Percentiles rank a stretch among this genome's conserved stretches.
phyloP scores from a whole-genome alignment of 2,888 invertebrate genomes.

The Hyposoter didymator region DNA sequence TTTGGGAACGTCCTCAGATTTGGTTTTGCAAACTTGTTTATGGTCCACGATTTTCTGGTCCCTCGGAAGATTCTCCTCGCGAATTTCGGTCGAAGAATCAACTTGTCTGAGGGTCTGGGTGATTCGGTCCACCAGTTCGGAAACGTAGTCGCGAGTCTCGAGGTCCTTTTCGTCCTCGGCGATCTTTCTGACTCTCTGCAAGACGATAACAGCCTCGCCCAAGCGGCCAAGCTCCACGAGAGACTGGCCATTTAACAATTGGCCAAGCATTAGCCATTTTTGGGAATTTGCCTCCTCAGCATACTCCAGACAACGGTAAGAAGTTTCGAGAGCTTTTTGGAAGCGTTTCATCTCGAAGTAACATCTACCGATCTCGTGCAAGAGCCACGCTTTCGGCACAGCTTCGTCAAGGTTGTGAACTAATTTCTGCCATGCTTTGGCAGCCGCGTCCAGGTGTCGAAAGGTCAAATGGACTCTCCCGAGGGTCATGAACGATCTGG shows the following conservation, averaged over 20 bases:
- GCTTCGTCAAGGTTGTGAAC: constrained; percentile 65
- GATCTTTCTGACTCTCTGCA: constrained; percentile 71
- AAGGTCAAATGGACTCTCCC: constrained; percentile 79
- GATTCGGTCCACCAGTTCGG: constrained; percentile 74
- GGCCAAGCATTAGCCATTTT: constrained; percentile 78
- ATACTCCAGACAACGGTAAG: constrained; percentile 70
- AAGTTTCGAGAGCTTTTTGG: constrained; percentile 70
- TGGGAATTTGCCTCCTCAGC: constrained; percentile 72
- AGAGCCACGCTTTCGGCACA: constrained; percentile 73
- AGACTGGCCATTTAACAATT: constrained; percentile 76
- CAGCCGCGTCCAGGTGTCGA: constrained; percentile 76
- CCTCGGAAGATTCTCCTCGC: not conserved
- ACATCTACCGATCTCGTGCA: constrained; percentile 77
- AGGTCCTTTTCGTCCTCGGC: constrained; percentile 70
- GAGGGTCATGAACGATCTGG: constrained; percentile 74
- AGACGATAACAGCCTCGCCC: constrained; percentile 72
- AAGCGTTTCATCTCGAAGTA: constrained; percentile 75
- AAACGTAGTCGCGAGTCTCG: constrained; percentile 72
- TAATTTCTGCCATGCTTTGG: constrained; percentile 76
- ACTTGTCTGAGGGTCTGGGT: constrained; percentile 51
- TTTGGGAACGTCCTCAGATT: constrained; percentile 33
- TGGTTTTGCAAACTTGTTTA: not conserved
- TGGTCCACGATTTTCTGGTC: not conserved
- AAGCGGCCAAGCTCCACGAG: constrained; percentile 75
- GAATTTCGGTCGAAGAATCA: constrained; percentile 1